A percentile compares a stretch with the other conserved stretches of the same genome.
Conservation (phyloP, 2,888 invertebrate species). For the Lissonota sp. region DNA sequence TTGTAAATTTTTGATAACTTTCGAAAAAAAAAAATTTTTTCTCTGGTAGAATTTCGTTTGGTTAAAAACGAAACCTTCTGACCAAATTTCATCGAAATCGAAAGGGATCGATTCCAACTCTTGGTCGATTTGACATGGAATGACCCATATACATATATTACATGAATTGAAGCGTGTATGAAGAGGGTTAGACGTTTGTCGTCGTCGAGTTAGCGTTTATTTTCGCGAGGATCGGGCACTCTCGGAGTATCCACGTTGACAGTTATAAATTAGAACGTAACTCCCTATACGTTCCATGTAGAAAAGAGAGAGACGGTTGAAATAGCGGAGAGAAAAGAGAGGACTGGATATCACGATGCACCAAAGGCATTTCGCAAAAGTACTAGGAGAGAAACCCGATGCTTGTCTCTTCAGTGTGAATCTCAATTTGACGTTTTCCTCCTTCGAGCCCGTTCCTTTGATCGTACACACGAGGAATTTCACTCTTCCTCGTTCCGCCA, state of each 20-base stretch:
- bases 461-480: constrained; percentile 47
- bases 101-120: no score
- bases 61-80: no score
- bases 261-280: constrained; percentile 79
- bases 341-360: constrained; percentile 25
- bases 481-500: neutral
- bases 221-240: constrained; percentile 69
- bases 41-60: no score
- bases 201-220: constrained; percentile 67
- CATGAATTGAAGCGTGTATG: constrained; percentile 15
- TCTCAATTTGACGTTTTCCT: constrained; percentile 44
- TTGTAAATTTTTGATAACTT: no score
- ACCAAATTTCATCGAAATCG: no score
- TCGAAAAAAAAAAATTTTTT: no score
- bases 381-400: constrained; percentile 54
- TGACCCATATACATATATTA: no score
- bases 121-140: no score
- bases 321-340: constrained; percentile 18
- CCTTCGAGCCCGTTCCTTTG: constrained; percentile 41
- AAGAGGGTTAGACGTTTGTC: constrained; percentile 48
- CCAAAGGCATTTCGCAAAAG: constrained; percentile 45
- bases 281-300: constrained; percentile 53
- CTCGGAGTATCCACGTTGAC: constrained; percentile 65
- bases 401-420: constrained; percentile 24
- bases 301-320: constrained; percentile 41